Conservation (phyloP, 2,888 invertebrate genomes). For the Synergus japonicus region DNA sequence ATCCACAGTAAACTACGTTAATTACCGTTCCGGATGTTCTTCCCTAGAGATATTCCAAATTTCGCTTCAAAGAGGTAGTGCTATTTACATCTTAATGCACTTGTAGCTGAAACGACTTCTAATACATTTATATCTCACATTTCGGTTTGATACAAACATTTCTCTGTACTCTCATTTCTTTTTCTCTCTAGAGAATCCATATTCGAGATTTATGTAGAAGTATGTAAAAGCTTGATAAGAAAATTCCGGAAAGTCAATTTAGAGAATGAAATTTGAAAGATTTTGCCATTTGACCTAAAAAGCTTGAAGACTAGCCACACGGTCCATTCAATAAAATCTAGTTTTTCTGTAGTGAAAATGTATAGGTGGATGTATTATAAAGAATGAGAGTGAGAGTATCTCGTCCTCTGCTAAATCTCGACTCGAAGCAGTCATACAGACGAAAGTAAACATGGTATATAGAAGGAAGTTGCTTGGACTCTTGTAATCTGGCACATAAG, state of each 20-base stretch:
- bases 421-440: neutral
- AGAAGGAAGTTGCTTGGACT: conserved; percentile 19
- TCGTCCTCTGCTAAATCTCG: conserved; percentile 11
- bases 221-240: too few relatives aligned
- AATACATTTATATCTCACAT: neutral
- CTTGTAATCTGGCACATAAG: conserved; percentile 8
- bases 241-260: too few relatives aligned
- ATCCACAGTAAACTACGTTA: conserved; percentile 16
- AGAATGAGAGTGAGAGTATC: conserved; percentile 1
- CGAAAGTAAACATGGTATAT: conserved; percentile 11
- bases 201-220: too few relatives aligned
- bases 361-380: neutral
- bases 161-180: neutral
- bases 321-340: neutral
- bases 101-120: neutral
- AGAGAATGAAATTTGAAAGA: too few relatives aligned
- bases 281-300: too few relatives aligned
- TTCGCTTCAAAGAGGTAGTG: neutral
- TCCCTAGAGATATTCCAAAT: neutral
- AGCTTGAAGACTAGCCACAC: too few relatives aligned
- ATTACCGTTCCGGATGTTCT: neutral
- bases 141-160: neutral
- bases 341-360: neutral
- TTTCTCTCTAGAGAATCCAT: too few relatives aligned
- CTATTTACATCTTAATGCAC: neutral